phyloP scores from a whole-genome alignment of 2,113 vertebrate species.

The Mustela nigripes region DNA sequence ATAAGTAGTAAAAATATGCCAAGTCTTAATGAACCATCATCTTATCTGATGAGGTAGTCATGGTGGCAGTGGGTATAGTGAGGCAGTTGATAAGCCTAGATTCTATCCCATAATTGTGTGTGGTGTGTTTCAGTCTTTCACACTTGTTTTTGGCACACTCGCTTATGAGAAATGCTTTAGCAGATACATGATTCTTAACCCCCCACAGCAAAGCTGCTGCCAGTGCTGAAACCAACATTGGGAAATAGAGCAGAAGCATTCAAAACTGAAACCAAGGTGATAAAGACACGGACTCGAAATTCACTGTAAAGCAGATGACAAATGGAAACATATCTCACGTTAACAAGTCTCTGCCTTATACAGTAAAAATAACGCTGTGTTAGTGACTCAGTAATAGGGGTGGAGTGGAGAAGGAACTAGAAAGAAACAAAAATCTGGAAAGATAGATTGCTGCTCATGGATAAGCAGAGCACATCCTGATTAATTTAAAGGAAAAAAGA shows the following conservation, averaged over 20 bases:
- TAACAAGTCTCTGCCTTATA: background rate
- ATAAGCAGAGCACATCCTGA: background rate
- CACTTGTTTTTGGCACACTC: background rate
- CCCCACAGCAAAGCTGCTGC: background rate
- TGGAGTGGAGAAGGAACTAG: background rate
- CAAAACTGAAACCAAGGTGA: background rate
- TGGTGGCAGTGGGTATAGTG: too few relatives aligned
- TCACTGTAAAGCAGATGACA: background rate
- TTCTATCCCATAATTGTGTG: background rate
- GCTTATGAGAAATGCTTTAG: background rate
- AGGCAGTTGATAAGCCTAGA: background rate
- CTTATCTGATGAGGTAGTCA: background rate
- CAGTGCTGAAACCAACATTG: background rate
- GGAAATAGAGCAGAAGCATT: conserved; percentile 1
- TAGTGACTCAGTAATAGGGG: background rate
- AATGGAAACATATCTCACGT: background rate
- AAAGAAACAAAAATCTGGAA: background rate
- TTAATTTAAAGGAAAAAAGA: background rate
- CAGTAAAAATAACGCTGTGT: background rate
- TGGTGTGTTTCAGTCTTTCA: background rate
- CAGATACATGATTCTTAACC: background rate
- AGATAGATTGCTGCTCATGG: background rate
- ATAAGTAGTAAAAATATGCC: background rate
- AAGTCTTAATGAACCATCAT: background rate
- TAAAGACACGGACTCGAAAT: background rate